Base-by-base conservation (phyloP, 2,888 invertebrate species). In the Nasonovia ribisnigri region DNA sequence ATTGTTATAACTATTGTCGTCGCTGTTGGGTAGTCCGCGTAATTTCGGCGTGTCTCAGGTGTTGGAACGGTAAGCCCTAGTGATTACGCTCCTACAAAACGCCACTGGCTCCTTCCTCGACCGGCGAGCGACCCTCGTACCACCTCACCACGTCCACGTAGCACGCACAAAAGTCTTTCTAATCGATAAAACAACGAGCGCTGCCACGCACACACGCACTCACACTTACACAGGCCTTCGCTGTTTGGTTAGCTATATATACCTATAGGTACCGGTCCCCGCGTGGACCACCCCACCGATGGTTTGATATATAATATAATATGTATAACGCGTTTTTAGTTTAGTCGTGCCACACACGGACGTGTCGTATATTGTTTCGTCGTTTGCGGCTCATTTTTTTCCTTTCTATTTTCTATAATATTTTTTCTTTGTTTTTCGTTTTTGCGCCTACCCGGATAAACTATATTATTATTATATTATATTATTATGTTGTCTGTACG, bases 41-140 rank as follows among this genome's bases (percentile, higher is more conserved):
- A 88, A 88, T 92, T 92, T 92, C 67, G 88, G 51, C 67, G 54
- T 42, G 92, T 89, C 92, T 93, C 92, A 93, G 92, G 92, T 92
- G 92, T 93, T 57, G 46, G 54, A 46, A 84, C 88, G 84, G 84
- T 93, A 93, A 93, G 89, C 92, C 60, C 89, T 3, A 89, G 89
- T 46, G 92, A 93, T 93, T 93, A 93, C 92, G 77, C 6, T 48
- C 77, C 92, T 84, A 93, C 92, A 46, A 84, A 88, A 87, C 88
- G 84, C 46, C 48, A 48, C 5, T 43, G 46, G 16, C 42, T 48
- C 87, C 48, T 87, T 29, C 84, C 84, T 84, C 42, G 77, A n/a
- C 67, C 84, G 16, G 5, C 90, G 77, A 51, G 84, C 90, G 42
- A 51, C 51, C 86, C 57, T 86, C 54, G 36, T 13, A 5, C 48